Percentiles rank a stretch among this genome's conserved stretches.
Conservation (phyloP, 1,140 invertebrate genomes). For the Aphelinus atriplicis region DNA sequence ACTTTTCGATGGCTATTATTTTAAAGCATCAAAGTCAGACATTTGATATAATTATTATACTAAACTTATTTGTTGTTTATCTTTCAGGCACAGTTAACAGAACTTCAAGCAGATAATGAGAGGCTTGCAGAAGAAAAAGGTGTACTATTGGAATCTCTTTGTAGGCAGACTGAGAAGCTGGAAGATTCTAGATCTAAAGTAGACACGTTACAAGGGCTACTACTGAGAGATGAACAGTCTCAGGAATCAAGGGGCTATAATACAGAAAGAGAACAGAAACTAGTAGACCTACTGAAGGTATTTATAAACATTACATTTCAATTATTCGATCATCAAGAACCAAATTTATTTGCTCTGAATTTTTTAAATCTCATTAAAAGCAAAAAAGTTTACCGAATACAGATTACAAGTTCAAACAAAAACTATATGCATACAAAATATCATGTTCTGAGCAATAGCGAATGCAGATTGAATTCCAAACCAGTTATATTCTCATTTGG, state of each 20-base stretch:
- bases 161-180: constrained; percentile 89
- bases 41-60: too few species aligned
- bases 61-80: neutral
- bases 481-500: too few species aligned
- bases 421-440: too few species aligned
- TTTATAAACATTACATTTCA: constrained; percentile 11
- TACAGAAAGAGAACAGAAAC: constrained; percentile 82
- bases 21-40: too few species aligned
- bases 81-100: constrained; percentile 76
- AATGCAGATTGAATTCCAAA: too few species aligned
- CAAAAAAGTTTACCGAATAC: too few species aligned
- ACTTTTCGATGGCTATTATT: neutral
- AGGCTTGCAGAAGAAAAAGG: constrained; percentile 87
- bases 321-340: neutral
- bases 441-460: too few species aligned
- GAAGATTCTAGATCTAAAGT: constrained; percentile 83
- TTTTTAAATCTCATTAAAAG: neutral
- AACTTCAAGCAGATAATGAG: constrained; percentile 89
- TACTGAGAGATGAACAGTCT: constrained; percentile 74
- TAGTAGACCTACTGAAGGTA: constrained; percentile 86
- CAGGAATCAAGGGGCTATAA: constrained; percentile 67
- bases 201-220: constrained; percentile 77
- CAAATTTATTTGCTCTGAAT: neutral
- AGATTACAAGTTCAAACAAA: too few species aligned
- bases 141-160: constrained; percentile 89